Evolutionary conservation across 2,797 vertebrate species (phyloP), one percentile per base, ranked within the genome.

Genomic region (Chromis chromis): DNA sequence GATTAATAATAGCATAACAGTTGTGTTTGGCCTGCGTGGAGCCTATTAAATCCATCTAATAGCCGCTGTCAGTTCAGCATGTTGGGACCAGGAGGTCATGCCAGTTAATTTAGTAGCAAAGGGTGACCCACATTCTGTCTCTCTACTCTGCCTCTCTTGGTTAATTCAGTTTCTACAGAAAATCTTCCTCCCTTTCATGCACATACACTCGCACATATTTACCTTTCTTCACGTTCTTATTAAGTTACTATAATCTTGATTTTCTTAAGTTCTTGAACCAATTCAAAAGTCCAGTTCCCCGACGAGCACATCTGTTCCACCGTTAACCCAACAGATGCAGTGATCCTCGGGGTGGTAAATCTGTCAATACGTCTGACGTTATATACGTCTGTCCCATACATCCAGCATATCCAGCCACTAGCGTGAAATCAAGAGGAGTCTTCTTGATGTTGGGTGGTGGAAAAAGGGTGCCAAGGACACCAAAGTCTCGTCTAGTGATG

Each of bases 351-450:
- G 7, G 76, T 79, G 76, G 67, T 93, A 86, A 93, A 93, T 88
- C 89, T 88, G 85, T 81, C 89, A 85, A 46, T 65, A 46, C 52
- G 53, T 81, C 78, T 71, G 56, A 65, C 1, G 56, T 88, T 84
- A 82, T 85, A 86, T 87, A 81, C 19, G 40, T 84, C 70, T 65
- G 66, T 70, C 82, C 50, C 44, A 57, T 54, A 68, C 81, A 52
- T 83, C 70, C 54, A 81, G 66, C 73, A 81, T 79, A 71, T 87
- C 59, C 78, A 87, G 76, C 74, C 81, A 72, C 70, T 24, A 70
- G 81, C 66, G 66, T 91, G 89, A 92, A 88, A 91, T 91, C 82
- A 65, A 62, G 28, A 79, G 82, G 83, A 88, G 77, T 61, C 82
- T 74, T 24, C 79, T 81, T 74, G 67, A 76, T 68, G 78, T 85